phyloP scores from a whole-genome alignment of 2,888 invertebrate genomes.

The Diarsia mendica region DNA sequence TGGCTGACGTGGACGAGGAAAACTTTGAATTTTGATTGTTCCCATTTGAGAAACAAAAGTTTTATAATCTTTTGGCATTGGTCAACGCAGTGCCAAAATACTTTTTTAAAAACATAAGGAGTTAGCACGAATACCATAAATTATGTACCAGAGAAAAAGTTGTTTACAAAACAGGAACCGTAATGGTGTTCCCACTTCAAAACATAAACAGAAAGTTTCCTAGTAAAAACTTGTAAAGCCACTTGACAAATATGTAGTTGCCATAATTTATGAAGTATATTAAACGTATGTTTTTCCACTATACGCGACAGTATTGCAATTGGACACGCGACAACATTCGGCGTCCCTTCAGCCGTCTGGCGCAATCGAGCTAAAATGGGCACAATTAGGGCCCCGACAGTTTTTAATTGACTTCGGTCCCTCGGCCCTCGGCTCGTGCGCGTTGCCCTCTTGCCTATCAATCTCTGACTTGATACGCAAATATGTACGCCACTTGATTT shows the following conservation, averaged over 20 bases:
- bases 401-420: slow-evolving; percentile 85
- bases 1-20: slow-evolving; percentile 23
- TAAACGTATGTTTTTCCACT: slow-evolving; percentile 46
- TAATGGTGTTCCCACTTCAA: background rate
- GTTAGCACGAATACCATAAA: background rate
- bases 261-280: slow-evolving; percentile 29
- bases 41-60: slow-evolving; percentile 9
- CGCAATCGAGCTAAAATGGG: slow-evolving; percentile 82
- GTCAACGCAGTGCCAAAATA: background rate
- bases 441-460: slow-evolving; percentile 64
- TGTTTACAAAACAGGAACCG: background rate
- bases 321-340: slow-evolving; percentile 66
- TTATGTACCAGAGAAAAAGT: background rate
- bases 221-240: slow-evolving; percentile 32
- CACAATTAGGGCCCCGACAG: slow-evolving; percentile 82
- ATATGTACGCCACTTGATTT: slow-evolving; percentile 24
- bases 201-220: slow-evolving; percentile 12
- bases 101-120: background rate
- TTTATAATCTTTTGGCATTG: background rate
- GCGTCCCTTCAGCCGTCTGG: slow-evolving; percentile 70
- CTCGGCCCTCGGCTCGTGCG: slow-evolving; percentile 69
- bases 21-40: slow-evolving; percentile 24
- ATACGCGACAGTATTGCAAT: slow-evolving; percentile 64
- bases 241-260: slow-evolving; percentile 45
- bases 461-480: slow-evolving; percentile 60